Evolutionary conservation across 1,140 invertebrate species (phyloP).

Genomic region (Sesamia nonagrioides): DNA sequence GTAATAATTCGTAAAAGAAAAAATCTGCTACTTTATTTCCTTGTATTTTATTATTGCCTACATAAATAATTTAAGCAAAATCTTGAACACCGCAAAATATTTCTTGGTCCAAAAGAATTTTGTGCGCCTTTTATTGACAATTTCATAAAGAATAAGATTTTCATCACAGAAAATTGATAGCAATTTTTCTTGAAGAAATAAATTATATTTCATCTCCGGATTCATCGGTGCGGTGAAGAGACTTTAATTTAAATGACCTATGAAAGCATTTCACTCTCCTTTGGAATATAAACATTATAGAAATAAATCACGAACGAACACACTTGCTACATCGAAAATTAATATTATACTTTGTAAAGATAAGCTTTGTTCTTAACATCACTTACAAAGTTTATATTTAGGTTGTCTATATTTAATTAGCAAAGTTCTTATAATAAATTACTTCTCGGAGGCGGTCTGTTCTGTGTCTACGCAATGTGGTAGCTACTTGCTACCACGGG

Average conservation of each 20-base stretch:
- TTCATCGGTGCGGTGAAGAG: slow-evolving; percentile 58
- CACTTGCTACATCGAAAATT: slow-evolving; percentile 30
- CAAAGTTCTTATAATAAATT: slow-evolving; percentile 45
- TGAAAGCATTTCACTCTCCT: slow-evolving; percentile 57
- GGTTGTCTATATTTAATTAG: slow-evolving; percentile 42
- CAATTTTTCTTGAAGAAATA: slow-evolving; percentile 75
- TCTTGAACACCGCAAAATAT: slow-evolving; percentile 16
- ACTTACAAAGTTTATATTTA: slow-evolving; percentile 31
- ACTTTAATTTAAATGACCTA: slow-evolving; percentile 68
- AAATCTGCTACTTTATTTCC: slow-evolving; percentile 8
- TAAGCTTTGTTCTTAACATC: slow-evolving; percentile 31
- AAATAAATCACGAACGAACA: slow-evolving; percentile 33
- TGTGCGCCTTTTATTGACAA: slow-evolving; percentile 75
- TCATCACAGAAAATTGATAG: slow-evolving; percentile 79
- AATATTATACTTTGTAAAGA: slow-evolving; percentile 31
- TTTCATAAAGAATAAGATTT: slow-evolving; percentile 70
- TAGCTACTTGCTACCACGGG: too few relatives aligned
- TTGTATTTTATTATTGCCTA: not conserved
- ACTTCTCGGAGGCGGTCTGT: slow-evolving; percentile 5
- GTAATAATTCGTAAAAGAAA: not conserved
- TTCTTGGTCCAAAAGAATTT: slow-evolving; percentile 65
- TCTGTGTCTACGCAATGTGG: not conserved
- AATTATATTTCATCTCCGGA: slow-evolving; percentile 78
- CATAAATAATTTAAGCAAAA: slow-evolving; percentile 19
- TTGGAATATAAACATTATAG: slow-evolving; percentile 45